Evolutionary conservation across 2,888 invertebrate genomes (phyloP), one percentile per base, ranked within the genome.

Genomic region (Cotesia congregata): DNA sequence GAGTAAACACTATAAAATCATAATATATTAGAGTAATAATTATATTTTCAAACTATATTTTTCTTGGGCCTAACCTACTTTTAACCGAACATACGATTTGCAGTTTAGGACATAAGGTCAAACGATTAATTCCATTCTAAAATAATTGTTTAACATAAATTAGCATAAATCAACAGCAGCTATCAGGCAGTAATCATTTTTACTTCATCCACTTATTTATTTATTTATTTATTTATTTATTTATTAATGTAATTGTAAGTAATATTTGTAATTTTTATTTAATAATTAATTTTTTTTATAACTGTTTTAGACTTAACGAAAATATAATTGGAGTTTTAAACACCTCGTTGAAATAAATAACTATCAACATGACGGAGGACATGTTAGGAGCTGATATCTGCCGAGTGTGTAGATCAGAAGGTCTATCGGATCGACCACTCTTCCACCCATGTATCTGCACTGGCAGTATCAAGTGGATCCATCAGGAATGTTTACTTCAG

Each of bases 371-470:
- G 90, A 90, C 90, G 90, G 91, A 90, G 83, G 92, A 92, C 89
- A 89, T 91, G 85, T 90, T 91, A 81, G 93, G 93, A 83, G 94
- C 94, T 89, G 98, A 98, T 90, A 98, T 99, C 87, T 99, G 99
- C 91, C 94, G 99, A 86, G 98, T 99, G 85, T 99, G 99, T 90
- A 94, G 99, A 81, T 98, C 97, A 82, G 99, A 99, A 90, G 98
- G 96, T 67, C 92, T 95, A 67, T 92, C 94, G 12, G 99, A 99
- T 86, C 93, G 98, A 82, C 98, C 98, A 0, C 91, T 99, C 7
- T 99, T 97, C 90, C 98, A 99, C 90, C 99, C 99, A 0, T 99
- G 99, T 90, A 97, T 99, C 75, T 99, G 99, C 89, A 98, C 98
- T 39, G 99, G 99, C 74, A 98, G 98, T 84, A 99, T 99, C 84